Conservation (phyloP, 2,113 vertebrate species). For the Eurypyga helias region DNA sequence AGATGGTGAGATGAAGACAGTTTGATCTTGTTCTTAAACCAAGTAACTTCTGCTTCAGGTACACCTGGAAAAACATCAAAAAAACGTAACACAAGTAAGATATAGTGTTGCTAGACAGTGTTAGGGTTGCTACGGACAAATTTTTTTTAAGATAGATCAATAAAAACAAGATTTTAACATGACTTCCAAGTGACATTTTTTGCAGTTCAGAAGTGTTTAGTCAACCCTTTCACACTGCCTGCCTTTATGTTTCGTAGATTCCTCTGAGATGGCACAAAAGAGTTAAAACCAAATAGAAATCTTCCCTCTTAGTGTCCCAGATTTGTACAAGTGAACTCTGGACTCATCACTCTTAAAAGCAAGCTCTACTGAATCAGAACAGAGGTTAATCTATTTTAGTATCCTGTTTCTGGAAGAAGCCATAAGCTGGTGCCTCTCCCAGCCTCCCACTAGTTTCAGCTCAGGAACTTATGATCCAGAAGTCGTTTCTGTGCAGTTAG, state of each 20-base stretch:
- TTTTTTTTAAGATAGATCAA: neutral
- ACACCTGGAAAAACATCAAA: conserved; percentile 75
- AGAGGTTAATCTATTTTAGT: neutral
- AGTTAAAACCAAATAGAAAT: neutral
- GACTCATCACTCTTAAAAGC: neutral
- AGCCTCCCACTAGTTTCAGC: neutral
- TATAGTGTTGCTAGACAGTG: neutral
- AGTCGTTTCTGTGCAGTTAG: neutral
- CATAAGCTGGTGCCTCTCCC: neutral
- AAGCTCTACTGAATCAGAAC: neutral
- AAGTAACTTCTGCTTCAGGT: conserved; percentile 81
- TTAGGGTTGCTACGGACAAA: neutral
- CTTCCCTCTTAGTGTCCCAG: neutral
- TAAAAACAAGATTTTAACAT: neutral
- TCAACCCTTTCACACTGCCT: neutral
- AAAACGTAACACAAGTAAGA: neutral
- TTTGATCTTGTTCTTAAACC: conserved; percentile 79
- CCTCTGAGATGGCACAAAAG: neutral
- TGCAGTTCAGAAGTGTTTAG: neutral
- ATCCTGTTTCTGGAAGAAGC: neutral
- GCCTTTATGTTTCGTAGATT: neutral
- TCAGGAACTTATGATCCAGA: neutral
- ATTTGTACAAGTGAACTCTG: neutral
- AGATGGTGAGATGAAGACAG: conserved; percentile 34
- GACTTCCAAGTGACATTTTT: neutral